Conservation (phyloP, 1,140 invertebrate genomes). For the Penaeus japonicus region DNA sequence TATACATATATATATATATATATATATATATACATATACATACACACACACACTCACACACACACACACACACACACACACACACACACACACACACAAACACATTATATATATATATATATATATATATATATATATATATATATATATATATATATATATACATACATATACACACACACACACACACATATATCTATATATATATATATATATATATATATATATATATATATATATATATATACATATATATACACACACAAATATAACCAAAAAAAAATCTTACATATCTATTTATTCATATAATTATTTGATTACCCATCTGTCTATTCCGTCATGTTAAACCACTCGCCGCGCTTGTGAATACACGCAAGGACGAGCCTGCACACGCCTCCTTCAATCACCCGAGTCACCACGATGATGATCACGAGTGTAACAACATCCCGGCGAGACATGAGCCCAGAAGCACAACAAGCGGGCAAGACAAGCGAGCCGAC, state of each 20-base stretch:
- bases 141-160: slow-evolving; percentile 11
- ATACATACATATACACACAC: slow-evolving; percentile 10
- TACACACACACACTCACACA: not conserved
- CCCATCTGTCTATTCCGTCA: no score
- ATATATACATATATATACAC: not conserved
- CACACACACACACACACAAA: slow-evolving; percentile 1
- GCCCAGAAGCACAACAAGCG: no score
- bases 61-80: slow-evolving; percentile 13
- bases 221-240: slow-evolving; percentile 2
- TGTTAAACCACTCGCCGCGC: no score
- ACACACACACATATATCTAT: not conserved
- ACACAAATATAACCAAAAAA: not conserved
- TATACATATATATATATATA: not conserved
- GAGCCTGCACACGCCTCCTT: no score
- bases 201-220: not conserved
- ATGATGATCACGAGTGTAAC: no score
- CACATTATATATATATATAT: not conserved
- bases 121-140: not conserved
- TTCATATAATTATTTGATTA: no score
- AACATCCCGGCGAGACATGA: no score
- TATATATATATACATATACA: not conserved
- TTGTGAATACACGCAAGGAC: no score
- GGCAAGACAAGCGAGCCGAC: no score
- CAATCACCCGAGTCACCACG: no score
- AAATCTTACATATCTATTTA: not conserved